Evolutionary conservation across 2,888 invertebrate species (phyloP).

Genomic region (Ormia ochracea): DNA sequence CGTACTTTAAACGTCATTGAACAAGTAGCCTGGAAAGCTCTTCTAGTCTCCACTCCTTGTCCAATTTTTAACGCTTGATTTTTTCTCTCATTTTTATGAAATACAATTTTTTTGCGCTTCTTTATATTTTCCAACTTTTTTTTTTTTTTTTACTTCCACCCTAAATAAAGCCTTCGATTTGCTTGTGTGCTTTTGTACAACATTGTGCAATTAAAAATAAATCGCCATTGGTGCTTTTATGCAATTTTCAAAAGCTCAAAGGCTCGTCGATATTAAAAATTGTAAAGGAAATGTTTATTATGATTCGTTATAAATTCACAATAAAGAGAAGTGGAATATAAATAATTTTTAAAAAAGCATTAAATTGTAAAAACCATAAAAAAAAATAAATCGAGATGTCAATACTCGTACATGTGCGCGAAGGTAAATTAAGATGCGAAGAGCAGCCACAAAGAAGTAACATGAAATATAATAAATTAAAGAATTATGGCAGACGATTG

Average conservation of each 20-base stretch:
- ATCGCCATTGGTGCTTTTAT: conserved; percentile 59
- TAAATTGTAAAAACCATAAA: conserved; percentile 22
- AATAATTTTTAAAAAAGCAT: conserved; percentile 9
- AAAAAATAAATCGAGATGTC: no score
- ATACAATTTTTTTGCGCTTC: neutral
- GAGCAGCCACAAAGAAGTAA: neutral
- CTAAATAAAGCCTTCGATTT: conserved; percentile 17
- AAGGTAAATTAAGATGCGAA: conserved; percentile 21
- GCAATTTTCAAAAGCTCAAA: conserved; percentile 60
- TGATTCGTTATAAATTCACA: conserved; percentile 26
- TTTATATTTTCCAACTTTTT: neutral
- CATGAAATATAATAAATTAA: neutral
- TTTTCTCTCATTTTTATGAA: conserved; percentile 16
- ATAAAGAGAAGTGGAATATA: neutral
- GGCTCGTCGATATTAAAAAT: conserved; percentile 58
- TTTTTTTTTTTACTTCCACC: neutral
- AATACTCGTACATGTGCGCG: neutral
- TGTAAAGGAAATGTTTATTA: conserved; percentile 37
- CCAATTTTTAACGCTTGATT: conserved; percentile 15
- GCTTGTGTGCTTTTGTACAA: conserved; percentile 29
- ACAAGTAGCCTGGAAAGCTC: conserved; percentile 10
- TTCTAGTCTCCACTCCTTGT: conserved; percentile 21
- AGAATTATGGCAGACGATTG: neutral
- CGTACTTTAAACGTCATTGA: conserved; percentile 19
- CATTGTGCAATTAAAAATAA: conserved; percentile 60